Evolutionary conservation across 2,797 vertebrate species (phyloP), one percentile per base, ranked within the genome.

Genomic region (Hypotaenidia okinawae): DNA sequence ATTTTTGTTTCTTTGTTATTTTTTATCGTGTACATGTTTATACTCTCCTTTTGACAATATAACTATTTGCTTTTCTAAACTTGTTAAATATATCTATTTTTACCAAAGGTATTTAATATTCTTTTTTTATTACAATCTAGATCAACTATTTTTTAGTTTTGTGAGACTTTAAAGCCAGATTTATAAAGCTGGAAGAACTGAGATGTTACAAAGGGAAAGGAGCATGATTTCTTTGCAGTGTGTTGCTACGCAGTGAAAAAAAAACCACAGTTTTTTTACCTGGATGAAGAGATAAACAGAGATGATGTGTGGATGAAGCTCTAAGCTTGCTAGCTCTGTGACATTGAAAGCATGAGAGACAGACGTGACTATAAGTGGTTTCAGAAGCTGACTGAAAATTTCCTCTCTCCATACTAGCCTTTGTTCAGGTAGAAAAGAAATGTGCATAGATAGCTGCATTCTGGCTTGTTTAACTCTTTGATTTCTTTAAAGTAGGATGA

Each of bases 31-130:
- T 98, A 98, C 97, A 98, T 98, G 98, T 98, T 98, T 98, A 98
- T 98, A 98, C 95, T 98, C 97, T 97, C 89, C 74, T 97, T 97
- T 98, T 98, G 97, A 97, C 90, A 86, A 93, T 97, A 98, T 98
- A 98, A 97, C 97, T 97, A 97, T 98, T 98, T 98, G 96, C 97
- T 97, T 98, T 98, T 98, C 97, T 98, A 98, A 98, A 98, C 97
- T 97, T 98, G 98, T 98, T 98, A 98, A 98, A 98, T 98, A 97
- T 98, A 98, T 98, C 98, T 98, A 98, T 98, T 98, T 98, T 98
- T 98, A 98, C 98, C 97, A 98, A 98, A 98, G 98, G 98, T 98
- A 98, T 98, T 98, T 98, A 98, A 98, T 98, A 97, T 98, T 96
- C 97, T 97, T 97, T 98, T 96, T 98, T 97, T 96, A 97, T 97